These are phyloP conservation scores for Podarcis siculus DNA, from an alignment of 2,797 vertebrate genomes.

Conservation along the genomic window DNA sequence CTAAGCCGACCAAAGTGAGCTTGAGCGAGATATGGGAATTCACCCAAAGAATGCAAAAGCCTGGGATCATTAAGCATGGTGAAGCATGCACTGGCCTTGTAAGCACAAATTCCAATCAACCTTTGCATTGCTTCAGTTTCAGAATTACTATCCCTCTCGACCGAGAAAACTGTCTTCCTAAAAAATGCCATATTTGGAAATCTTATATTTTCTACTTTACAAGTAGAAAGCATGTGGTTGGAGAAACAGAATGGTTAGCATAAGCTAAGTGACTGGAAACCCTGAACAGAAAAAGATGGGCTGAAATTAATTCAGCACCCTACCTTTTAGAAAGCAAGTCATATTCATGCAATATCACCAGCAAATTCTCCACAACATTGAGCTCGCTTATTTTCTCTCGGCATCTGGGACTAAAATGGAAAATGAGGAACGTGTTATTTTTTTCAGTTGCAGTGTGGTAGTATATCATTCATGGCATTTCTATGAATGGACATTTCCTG, in stretches of 20 bases:
- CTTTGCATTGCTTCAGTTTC: not conserved
- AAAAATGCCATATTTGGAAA: slow-evolving; percentile 28
- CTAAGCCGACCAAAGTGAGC: not conserved
- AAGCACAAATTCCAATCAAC: not conserved
- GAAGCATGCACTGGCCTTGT: not conserved
- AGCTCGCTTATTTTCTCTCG: slow-evolving; percentile 87
- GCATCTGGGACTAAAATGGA: slow-evolving; percentile 81
- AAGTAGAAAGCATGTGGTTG: not conserved
- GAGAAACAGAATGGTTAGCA: not conserved
- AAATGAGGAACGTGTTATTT: slow-evolving; percentile 52
- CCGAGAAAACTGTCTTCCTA: not conserved
- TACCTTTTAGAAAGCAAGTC: slow-evolving; percentile 90
- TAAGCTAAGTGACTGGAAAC: not conserved
- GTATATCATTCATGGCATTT: not conserved
- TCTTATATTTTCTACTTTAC: not conserved
- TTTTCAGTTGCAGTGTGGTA: slow-evolving; percentile 12
- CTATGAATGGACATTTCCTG: not conserved
- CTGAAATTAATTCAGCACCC: slow-evolving; percentile 23
- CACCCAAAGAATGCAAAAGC: not conserved
- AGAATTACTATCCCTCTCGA: not conserved
- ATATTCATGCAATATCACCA: slow-evolving; percentile 89
- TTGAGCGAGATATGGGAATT: not conserved
- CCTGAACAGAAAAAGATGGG: not conserved
- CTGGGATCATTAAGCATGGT: not conserved
- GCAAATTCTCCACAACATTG: slow-evolving; percentile 84